Conservation (phyloP, 1,140 invertebrate species). For the Polyergus mexicanus region DNA sequence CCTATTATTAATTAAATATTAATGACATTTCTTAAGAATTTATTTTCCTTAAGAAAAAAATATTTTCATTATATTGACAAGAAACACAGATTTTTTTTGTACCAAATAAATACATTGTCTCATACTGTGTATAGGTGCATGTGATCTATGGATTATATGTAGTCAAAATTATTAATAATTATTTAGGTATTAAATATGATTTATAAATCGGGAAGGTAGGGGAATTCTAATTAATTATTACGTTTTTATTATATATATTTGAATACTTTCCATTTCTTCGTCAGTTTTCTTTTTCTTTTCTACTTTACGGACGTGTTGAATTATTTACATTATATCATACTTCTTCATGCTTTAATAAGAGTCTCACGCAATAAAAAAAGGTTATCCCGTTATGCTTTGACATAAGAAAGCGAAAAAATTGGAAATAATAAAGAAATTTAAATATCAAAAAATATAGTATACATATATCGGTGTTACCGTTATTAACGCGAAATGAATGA, state of each 20-base stretch:
- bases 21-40: not conserved
- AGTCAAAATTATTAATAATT: not conserved
- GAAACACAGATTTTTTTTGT: not conserved
- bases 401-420: too few relatives aligned
- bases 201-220: not conserved
- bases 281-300: not conserved
- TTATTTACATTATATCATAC: constrained; percentile 11
- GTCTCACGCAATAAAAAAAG: not conserved
- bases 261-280: constrained; percentile 39
- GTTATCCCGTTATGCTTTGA: too few relatives aligned
- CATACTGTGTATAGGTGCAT: not conserved
- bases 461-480: not conserved
- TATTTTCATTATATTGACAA: not conserved
- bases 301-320: not conserved
- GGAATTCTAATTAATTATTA: constrained; percentile 3
- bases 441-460: too few relatives aligned
- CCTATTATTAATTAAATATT: constrained; percentile 3
- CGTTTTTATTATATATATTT: not conserved
- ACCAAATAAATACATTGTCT: not conserved
- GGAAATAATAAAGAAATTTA: too few relatives aligned
- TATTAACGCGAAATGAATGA: constrained; percentile 11
- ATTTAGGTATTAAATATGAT: not conserved
- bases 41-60: not conserved
- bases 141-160: not conserved
- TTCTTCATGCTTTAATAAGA: constrained; percentile 13